Percentiles rank a stretch among this genome's conserved stretches.
Evolutionary conservation across 2,113 vertebrate genomes (phyloP).

Genomic region (Rhinogobius similis): DNA sequence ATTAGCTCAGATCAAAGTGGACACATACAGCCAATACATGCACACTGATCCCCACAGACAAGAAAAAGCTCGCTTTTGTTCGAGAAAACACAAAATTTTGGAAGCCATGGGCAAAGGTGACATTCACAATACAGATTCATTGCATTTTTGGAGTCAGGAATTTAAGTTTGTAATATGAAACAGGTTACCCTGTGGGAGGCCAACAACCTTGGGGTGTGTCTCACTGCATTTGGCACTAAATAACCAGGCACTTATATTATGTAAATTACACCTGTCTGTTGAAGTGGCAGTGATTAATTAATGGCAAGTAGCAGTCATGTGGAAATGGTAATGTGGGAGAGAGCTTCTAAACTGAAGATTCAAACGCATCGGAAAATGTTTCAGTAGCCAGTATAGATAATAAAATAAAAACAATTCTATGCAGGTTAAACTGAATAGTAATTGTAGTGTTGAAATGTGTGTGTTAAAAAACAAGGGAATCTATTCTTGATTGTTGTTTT

Average conservation of each 20-base stretch:
- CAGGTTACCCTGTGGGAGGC: slow-evolving; percentile 9
- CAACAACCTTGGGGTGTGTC: not conserved
- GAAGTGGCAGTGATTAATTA: slow-evolving; percentile 39
- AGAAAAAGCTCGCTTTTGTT: slow-evolving; percentile 41
- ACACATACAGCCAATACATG: slow-evolving; percentile 8
- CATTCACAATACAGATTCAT: not conserved
- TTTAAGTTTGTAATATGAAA: not conserved
- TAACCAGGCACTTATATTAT: slow-evolving; percentile 26
- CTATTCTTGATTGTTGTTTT: too few species aligned
- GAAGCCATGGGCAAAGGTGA: slow-evolving; percentile 19
- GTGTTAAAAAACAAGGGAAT: too few species aligned
- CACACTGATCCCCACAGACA: slow-evolving; percentile 21
- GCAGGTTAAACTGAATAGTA: not conserved
- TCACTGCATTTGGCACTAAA: slow-evolving; percentile 5
- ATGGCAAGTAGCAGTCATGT: slow-evolving; percentile 7
- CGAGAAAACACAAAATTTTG: slow-evolving; percentile 16
- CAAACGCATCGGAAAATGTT: not conserved
- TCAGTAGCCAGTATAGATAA: not conserved
- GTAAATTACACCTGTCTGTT: slow-evolving; percentile 35
- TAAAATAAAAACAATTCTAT: not conserved
- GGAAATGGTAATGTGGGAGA: not conserved
- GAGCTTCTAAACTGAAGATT: not conserved
- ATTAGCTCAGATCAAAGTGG: too few species aligned
- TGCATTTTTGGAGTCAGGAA: not conserved
- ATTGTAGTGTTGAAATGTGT: not conserved